Percentiles rank a stretch among this genome's conserved stretches.
Evolutionary conservation across 1,140 invertebrate genomes (phyloP).

Genomic region (Drosophila virilis): DNA sequence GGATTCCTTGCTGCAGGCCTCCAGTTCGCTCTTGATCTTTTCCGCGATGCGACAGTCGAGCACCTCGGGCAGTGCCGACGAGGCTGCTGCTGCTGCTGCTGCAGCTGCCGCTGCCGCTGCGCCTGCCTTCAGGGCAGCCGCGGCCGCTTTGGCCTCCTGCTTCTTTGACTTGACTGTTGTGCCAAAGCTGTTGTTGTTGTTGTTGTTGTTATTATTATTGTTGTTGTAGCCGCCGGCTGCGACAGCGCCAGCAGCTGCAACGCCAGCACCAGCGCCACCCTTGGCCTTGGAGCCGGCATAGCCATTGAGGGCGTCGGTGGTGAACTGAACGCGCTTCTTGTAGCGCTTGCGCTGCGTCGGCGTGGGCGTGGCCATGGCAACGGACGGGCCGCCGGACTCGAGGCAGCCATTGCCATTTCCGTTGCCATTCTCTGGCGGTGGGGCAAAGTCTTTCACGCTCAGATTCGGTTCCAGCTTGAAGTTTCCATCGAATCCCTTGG

Average conservation of each 20-base stretch:
- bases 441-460: constrained; percentile 78
- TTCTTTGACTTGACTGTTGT: constrained; percentile 59
- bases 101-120: constrained; percentile 46
- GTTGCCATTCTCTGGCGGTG: constrained; percentile 62
- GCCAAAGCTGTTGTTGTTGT: constrained; percentile 22
- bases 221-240: not conserved
- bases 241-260: not conserved
- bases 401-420: constrained; percentile 32
- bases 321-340: constrained; percentile 82
- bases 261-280: constrained; percentile 5
- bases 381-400: constrained; percentile 30
- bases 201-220: constrained; percentile 3
- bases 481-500: constrained; percentile 80
- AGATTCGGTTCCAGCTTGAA: constrained; percentile 83
- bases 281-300: constrained; percentile 56
- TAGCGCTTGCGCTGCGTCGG: constrained; percentile 77
- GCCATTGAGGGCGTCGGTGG: constrained; percentile 75
- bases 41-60: constrained; percentile 83
- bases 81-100: constrained; percentile 53
- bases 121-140: constrained; percentile 58
- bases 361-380: constrained; percentile 55
- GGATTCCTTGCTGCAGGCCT: constrained; percentile 71
- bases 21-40: constrained; percentile 84
- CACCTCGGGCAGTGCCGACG: constrained; percentile 74
- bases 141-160: constrained; percentile 69